phyloP scores from a whole-genome alignment of 2,797 vertebrate genomes.

The Cephalopachus bancanus region DNA sequence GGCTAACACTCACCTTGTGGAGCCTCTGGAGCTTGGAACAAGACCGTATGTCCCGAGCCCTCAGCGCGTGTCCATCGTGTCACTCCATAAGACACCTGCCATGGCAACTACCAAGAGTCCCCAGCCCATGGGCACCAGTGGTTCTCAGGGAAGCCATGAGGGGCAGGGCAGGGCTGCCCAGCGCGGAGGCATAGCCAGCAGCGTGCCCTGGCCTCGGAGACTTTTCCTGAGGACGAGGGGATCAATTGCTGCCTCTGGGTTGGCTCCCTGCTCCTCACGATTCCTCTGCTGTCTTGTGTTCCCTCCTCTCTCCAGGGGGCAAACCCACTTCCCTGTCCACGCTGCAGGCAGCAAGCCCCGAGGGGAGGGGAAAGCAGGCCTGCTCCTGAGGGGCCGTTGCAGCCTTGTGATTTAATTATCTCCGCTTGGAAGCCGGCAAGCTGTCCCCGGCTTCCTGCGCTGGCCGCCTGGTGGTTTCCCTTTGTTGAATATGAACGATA shows the following conservation, averaged over 20 bases:
- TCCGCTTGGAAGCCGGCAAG: not conserved
- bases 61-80: rapidly evolving
- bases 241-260: not conserved
- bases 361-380: not conserved
- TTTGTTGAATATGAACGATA: not conserved
- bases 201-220: rapidly evolving
- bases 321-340: not conserved
- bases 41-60: not conserved
- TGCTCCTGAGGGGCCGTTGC: not conserved
- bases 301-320: not conserved
- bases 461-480: not conserved
- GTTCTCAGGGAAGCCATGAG: not conserved
- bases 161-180: not conserved
- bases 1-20: not conserved
- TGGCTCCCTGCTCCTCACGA: not conserved
- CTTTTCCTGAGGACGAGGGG: not conserved
- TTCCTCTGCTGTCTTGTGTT: not conserved
- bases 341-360: not conserved
- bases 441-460: not conserved
- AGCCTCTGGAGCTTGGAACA: no score
- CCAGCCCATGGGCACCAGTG: rapidly evolving
- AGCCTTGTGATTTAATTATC: conserved; percentile 39
- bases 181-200: no score
- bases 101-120: not conserved
- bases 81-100: not conserved